phyloP scores from a whole-genome alignment of 2,113 vertebrate species.

The Ciconia stormi region DNA sequence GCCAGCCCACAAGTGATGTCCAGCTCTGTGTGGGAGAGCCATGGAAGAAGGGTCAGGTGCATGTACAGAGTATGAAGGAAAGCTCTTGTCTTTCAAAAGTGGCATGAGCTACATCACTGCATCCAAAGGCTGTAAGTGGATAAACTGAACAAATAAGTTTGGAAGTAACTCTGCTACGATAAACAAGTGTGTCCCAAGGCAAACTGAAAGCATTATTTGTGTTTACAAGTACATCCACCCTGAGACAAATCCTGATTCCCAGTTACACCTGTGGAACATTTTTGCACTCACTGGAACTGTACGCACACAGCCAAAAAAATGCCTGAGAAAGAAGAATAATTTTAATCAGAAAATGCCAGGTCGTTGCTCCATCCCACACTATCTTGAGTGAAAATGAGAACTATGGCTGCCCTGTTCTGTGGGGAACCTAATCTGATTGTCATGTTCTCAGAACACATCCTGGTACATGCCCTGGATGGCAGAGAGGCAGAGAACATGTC shows the following conservation, averaged over 20 bases:
- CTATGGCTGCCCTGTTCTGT: background rate
- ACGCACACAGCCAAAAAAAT: background rate
- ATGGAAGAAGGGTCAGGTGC: background rate
- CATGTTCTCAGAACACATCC: background rate
- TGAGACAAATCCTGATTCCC: background rate
- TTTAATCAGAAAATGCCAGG: background rate
- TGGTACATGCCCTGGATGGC: background rate
- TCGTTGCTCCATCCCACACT: background rate
- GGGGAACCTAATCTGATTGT: background rate
- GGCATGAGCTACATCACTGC: background rate
- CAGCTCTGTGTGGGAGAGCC: accelerated
- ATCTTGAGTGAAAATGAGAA: background rate
- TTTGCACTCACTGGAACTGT: background rate
- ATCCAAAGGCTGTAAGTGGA: background rate
- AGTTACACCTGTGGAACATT: background rate
- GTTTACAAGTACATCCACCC: background rate
- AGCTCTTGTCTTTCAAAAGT: background rate
- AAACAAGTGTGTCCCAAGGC: too few species aligned
- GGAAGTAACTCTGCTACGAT: background rate
- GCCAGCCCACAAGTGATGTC: background rate
- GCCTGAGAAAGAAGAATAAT: background rate
- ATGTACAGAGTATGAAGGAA: background rate
- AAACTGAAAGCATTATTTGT: background rate
- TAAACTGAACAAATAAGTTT: background rate
- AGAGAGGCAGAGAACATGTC: background rate